These are phyloP conservation scores for Polypterus bichir DNA, from an alignment of 2,113 vertebrate species.

Conservation along the genomic window DNA sequence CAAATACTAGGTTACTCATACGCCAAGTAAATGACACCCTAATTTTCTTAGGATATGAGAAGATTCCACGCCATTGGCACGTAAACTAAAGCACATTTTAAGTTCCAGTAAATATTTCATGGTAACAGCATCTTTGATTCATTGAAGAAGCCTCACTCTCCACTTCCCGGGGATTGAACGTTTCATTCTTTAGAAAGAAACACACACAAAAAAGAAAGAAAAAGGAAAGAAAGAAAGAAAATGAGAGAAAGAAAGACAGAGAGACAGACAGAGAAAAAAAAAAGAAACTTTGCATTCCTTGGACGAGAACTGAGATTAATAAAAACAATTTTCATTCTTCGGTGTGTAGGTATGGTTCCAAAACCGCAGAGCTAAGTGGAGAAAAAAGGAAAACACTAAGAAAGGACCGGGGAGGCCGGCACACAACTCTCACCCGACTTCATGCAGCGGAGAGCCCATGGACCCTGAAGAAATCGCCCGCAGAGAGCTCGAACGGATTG, in stretches of 20 bases:
- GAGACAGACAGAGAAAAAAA: not conserved
- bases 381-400: constrained; percentile 98
- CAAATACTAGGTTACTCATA: no score
- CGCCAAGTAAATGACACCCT: no score
- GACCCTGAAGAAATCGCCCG: constrained; percentile 93
- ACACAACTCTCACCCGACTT: constrained; percentile 93
- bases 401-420: constrained; percentile 91
- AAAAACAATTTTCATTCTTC: constrained; percentile 38
- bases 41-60: no score
- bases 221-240: not conserved
- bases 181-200: constrained; percentile 5
- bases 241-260: not conserved
- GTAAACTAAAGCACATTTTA: constrained; percentile 1
- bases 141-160: constrained; percentile 11
- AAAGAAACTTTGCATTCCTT: not conserved
- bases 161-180: constrained; percentile 11
- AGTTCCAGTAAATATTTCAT: not conserved
- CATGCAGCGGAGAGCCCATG: constrained; percentile 97
- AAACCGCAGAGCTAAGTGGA: constrained; percentile 95
- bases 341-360: constrained; percentile 92
- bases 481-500: constrained; percentile 80
- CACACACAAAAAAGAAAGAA: constrained; percentile 2
- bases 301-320: constrained; percentile 16
- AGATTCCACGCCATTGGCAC: not conserved
- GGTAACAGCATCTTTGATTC: not conserved